Percentiles rank a stretch among this genome's conserved stretches.
Conservation (phyloP, 53 echinoderm and acorn worm genomes). For the Actinopyga echinites region DNA sequence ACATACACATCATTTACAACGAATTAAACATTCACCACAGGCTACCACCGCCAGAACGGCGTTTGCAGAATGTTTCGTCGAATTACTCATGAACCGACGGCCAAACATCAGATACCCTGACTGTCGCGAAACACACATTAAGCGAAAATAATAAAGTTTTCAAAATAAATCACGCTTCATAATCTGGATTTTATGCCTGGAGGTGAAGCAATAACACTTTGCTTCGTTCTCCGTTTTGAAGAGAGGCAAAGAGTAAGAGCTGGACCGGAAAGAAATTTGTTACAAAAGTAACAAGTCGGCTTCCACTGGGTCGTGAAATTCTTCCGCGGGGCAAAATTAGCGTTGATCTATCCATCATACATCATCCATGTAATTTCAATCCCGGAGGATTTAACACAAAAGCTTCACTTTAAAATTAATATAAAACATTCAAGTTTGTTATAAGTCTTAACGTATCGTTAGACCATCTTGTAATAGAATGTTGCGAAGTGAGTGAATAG, state of each 20-base stretch:
- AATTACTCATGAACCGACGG: conserved; percentile 30
- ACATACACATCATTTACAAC: conserved; percentile 30
- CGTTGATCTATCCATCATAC: conserved; percentile 2
- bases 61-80: conserved; percentile 25
- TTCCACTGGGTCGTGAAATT: conserved; percentile 9
- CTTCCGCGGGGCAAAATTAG: conserved; percentile 25
- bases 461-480: too few relatives aligned
- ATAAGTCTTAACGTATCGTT: too few relatives aligned
- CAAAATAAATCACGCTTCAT: conserved; percentile 38
- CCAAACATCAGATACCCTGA: conserved; percentile 24
- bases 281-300: conserved; percentile 6
- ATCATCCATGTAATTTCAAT: conserved; percentile 13
- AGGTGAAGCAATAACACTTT: conserved; percentile 34
- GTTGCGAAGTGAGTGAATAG: too few relatives aligned
- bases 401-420: too few relatives aligned
- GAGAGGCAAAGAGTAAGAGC: background rate
- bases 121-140: conserved; percentile 8
- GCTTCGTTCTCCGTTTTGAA: background rate
- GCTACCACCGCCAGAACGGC: background rate
- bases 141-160: conserved; percentile 42
- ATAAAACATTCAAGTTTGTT: too few relatives aligned
- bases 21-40: background rate
- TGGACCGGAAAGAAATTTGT: conserved; percentile 20
- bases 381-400: too few relatives aligned
- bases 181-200: conserved; percentile 28